Evolutionary conservation across 2,888 invertebrate species (phyloP).

Genomic region (Gymnocheta viridis): DNA sequence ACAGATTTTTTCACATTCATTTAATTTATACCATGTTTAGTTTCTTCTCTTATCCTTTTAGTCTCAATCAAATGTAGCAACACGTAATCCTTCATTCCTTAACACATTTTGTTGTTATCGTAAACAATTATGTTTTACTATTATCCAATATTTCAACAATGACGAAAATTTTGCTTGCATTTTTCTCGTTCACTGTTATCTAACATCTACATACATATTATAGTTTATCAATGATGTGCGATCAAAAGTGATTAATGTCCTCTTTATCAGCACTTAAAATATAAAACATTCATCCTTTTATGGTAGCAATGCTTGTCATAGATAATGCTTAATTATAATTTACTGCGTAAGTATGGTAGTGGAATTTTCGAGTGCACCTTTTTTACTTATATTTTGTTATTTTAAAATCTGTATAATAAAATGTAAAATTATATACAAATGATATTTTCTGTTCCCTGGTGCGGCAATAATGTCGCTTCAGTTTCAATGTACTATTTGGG

Average conservation of each 20-base stretch:
- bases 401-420: slow-evolving; percentile 16
- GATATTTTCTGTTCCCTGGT: slow-evolving; percentile 31
- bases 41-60: not conserved
- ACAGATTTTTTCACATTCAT: too few relatives aligned
- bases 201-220: slow-evolving; percentile 49
- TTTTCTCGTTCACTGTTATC: slow-evolving; percentile 30
- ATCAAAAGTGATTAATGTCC: slow-evolving; percentile 68
- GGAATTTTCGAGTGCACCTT: slow-evolving; percentile 57
- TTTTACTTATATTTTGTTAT: slow-evolving; percentile 36
- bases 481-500: slow-evolving; percentile 33
- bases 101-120: not conserved
- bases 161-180: slow-evolving; percentile 50
- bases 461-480: slow-evolving; percentile 4
- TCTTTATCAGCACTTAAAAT: slow-evolving; percentile 67
- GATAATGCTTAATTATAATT: slow-evolving; percentile 71
- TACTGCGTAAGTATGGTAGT: slow-evolving; percentile 65
- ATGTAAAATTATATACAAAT: slow-evolving; percentile 54
- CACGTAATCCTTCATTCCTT: slow-evolving; percentile 37
- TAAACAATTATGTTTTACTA: slow-evolving; percentile 45
- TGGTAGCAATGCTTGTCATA: slow-evolving; percentile 69
- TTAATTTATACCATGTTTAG: too few relatives aligned
- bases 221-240: slow-evolving; percentile 60
- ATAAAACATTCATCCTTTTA: slow-evolving; percentile 60
- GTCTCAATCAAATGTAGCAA: not conserved
- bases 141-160: slow-evolving; percentile 44